phyloP scores from a whole-genome alignment of 2,797 vertebrate species.

The Hippocampus kuda region DNA sequence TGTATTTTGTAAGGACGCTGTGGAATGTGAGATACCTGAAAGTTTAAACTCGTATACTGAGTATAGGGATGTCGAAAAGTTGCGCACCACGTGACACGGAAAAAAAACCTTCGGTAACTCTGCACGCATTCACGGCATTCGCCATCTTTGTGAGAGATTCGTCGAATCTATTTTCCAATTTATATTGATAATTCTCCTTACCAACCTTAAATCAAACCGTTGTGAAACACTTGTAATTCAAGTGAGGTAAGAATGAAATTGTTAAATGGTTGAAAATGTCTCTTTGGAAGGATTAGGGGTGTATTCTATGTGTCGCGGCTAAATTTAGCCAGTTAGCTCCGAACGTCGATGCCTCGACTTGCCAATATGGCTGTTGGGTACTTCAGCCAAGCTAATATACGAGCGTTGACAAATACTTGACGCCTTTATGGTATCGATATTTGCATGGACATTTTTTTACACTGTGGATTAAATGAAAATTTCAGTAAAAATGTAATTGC shows the following conservation, averaged over 20 bases:
- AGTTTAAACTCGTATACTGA: rapidly evolving
- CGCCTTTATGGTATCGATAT: background rate
- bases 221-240: background rate
- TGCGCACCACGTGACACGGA: slow-evolving; percentile 8
- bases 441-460: background rate
- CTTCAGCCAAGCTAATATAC: background rate
- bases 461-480: background rate
- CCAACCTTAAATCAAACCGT: background rate
- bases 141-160: slow-evolving; percentile 49
- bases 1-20: background rate
- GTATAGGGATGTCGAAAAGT: slow-evolving; percentile 7
- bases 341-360: slow-evolving; percentile 20
- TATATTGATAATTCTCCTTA: background rate
- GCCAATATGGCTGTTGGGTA: slow-evolving; percentile 17
- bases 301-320: rapidly evolving
- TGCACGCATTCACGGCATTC: slow-evolving; percentile 4
- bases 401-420: background rate
- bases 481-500: background rate
- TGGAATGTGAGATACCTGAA: background rate
- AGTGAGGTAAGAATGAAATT: slow-evolving; percentile 26
- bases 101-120: background rate
- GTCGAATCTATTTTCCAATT: background rate
- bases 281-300: rapidly evolving
- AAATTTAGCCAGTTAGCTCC: slow-evolving; percentile 24
- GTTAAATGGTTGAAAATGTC: rapidly evolving